These are phyloP conservation scores for Actinia equina DNA, from an alignment of 64 coral and sea anemone genomes.

Conservation along the genomic window DNA sequence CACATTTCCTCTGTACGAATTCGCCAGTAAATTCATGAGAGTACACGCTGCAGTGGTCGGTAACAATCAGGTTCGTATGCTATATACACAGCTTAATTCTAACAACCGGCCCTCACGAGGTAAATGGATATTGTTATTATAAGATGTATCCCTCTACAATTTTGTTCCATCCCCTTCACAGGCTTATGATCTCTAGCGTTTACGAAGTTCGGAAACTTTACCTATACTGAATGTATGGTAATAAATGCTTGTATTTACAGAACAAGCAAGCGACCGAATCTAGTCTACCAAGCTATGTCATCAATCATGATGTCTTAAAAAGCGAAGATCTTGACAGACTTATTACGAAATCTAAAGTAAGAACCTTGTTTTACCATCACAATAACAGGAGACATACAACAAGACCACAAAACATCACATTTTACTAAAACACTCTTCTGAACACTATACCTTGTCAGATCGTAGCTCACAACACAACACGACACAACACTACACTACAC, in stretches of 20 bases:
- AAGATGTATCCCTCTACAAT: no score
- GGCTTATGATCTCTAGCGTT: no score
- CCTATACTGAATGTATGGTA: no score
- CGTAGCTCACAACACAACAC: no score
- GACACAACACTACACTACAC: no score
- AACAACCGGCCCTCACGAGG: no score
- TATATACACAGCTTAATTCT: no score
- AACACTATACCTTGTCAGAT: no score
- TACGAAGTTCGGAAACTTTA: no score
- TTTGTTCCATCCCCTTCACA: no score
- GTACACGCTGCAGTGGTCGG: background rate
- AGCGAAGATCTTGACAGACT: background rate
- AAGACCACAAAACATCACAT: background rate
- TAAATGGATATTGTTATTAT: no score
- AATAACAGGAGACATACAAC: background rate
- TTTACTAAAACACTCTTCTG: no score
- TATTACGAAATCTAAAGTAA: constrained; percentile 38
- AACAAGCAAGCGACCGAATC: background rate
- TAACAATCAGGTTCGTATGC: background rate
- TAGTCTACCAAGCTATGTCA: constrained; percentile 17
- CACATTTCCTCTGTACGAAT: background rate
- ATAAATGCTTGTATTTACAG: background rate
- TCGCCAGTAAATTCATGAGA: background rate
- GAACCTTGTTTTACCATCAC: background rate
- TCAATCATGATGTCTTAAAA: constrained; percentile 42